Evolutionary conservation across 2,113 vertebrate genomes (phyloP), one percentile per base, ranked within the genome.

Genomic region (Pithys albifrons): DNA sequence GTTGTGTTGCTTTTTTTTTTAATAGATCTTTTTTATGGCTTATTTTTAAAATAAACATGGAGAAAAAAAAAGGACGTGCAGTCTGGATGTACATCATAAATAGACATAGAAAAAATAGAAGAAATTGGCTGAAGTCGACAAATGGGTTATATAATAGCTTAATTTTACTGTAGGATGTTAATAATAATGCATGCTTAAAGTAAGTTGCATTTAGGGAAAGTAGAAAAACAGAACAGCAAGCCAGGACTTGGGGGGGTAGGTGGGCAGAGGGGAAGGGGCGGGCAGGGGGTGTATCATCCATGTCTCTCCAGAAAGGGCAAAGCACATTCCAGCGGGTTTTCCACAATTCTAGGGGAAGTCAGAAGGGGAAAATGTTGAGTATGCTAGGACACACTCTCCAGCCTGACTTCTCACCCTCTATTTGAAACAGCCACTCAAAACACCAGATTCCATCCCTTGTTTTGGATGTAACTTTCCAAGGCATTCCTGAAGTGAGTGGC

Each of bases 191-290:
- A 99, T 99, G 99, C 99, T 99, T 98, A 99, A 99, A 99, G 99
- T 99, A 99, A 99, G 99, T 99, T 99, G 99, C 99, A 99, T 99
- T 99, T 99, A 99, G 99, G 99, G 99, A 99, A 98, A 99, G 98
- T 99, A 99, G 98, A 98, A 98, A 98, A 98, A 99, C 98, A 98
- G 98, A 98, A 98, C 97, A 98, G 98, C 98, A 98, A 99, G 98
- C 98, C 97, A 96, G 97, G 96, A 75, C 61, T 90, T 83, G 48
- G 61, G 67, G 64, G 9, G 17, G 29, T 0, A 28, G 84, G 49
- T 2, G 19, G 69, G 71, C 27, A 4, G 78, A 55, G 23, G 48
- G 19, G 10, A 78, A 37, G 33, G 29, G 24, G 10, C 1, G 2
- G 86, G 88, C 31, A 45, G 69, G 54, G 57, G 33, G 19, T 57